Evolutionary conservation across 2,113 vertebrate genomes (phyloP), one percentile per base, ranked within the genome.

Genomic region (Prionailurus bengalensis): DNA sequence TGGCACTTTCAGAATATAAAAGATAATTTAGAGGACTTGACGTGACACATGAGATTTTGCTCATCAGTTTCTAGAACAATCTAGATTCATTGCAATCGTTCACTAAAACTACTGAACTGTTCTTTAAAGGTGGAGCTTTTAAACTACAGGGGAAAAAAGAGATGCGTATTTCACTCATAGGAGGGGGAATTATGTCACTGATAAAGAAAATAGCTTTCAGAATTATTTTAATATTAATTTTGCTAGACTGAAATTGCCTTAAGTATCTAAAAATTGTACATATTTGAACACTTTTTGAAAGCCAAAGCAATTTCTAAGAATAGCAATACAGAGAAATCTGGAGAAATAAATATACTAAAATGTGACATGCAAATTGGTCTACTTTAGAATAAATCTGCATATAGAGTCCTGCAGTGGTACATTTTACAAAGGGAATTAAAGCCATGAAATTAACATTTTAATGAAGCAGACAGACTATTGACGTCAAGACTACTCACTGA

Each of bases 401-500:
- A 97, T 25, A 97, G 97, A 98, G 97, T 98, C 98, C 98, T 97
- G 90, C 95, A 98, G 98, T 96, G 96, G 97, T 97, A 98, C 79
- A 74, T 98, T 98, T 98, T 98, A 98, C 97, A 99, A 99, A 98
- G 93, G 97, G 98, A 99, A 98, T 99, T 99, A 99, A 98, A 99
- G 92, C 98, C 98, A 98, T 97, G 98, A 99, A 99, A 99, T 99
- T 98, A 99, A 98, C 98, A 98, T 99, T 99, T 99, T 99, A 99
- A 99, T 99, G 99, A 99, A 99, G 98, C 95, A 98, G 98, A 98
- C 92, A 98, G 98, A 98, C 98, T 97, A 98, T 25, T 99, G 98
- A 99, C 94, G 96, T 99, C 98, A 99, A 97, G 97, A 98, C 98
- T 97, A 97, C 97, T 98, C 98, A 96, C 95, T 99, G 98, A 99